Evolutionary conservation across 2,888 invertebrate species (phyloP).

Genomic region (Ormyrus labotus): DNA sequence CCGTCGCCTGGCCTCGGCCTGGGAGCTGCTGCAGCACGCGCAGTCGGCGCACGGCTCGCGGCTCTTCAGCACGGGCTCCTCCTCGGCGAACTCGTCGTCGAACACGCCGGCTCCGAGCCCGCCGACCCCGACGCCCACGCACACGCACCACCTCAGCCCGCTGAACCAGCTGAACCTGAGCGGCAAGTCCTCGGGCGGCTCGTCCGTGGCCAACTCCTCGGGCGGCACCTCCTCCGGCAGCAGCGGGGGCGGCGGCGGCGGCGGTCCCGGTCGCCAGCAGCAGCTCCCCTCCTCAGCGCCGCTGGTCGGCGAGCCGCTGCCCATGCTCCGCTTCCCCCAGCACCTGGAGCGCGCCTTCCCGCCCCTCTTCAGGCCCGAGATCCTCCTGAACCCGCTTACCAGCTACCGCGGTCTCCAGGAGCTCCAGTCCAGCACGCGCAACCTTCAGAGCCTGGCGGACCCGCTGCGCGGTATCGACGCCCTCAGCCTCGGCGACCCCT

Average conservation of each 20-base stretch:
- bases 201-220: constrained; percentile 73
- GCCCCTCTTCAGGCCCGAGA: constrained; percentile 74
- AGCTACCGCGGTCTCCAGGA: constrained; percentile 73
- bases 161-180: constrained; percentile 74
- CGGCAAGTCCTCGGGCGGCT: constrained; percentile 74
- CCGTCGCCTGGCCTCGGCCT: constrained; percentile 93
- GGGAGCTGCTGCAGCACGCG: constrained; percentile 95
- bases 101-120: constrained; percentile 76
- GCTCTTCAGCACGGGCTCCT: constrained; percentile 87
- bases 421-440: constrained; percentile 46
- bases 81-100: constrained; percentile 71
- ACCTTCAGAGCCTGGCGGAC: constrained; percentile 68
- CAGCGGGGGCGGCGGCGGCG: constrained; percentile 68
- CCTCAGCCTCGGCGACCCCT: constrained; percentile 66
- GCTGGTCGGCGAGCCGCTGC: constrained; percentile 72
- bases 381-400: constrained; percentile 73
- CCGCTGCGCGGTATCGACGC: constrained; percentile 72
- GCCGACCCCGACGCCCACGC: constrained; percentile 74
- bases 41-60: constrained; percentile 96
- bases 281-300: constrained; percentile 72
- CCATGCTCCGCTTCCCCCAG: constrained; percentile 72
- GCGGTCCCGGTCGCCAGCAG: constrained; percentile 60
- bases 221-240: constrained; percentile 68
- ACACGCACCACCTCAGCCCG: constrained; percentile 69
- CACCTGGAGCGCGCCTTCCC: constrained; percentile 71